Base-by-base conservation (phyloP, 2,888 invertebrate species). In the Phrixothrix hirtus region DNA sequence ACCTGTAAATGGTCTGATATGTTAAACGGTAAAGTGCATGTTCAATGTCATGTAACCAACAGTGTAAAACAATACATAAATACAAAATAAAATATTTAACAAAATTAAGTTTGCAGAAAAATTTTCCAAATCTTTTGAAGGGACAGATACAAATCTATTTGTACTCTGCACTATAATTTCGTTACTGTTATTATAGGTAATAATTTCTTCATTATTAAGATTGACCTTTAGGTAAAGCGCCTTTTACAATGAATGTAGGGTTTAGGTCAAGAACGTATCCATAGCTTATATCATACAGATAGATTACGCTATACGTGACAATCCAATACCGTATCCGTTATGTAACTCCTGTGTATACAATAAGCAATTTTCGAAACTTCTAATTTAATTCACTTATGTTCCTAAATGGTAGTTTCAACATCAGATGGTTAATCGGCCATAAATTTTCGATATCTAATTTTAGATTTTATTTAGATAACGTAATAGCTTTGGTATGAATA, bases 1-100 rank as follows among this genome's bases (percentile, higher is more conserved):
- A 67, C 67, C 68, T 63, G 61, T 66, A 65, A 68, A 67, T 61
- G 65, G 63, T 67, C 62, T 62, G 59, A 64, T 64, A 62, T 65
- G 64, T 63, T 62, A 55, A 66, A 64, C 66, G 61, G 63, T 65
- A 65, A 65, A 65, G 62, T 65, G 61, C 64, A 64, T 65, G 63
- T 65, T 62, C 60, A 62, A 63, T 62, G 63, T 57, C 62, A 62
- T 63, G 62, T 55, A 58, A 48, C 52, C 50, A 44, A 46, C 48
- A 44, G 41, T 54, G 54, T 54, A 49, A 32, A 44, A 54, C 54
- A 54, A 44, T 21, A 7, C 7, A 21, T n/a, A n/a, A n/a, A n/a
- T n/a, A n/a, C n/a, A n/a, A n/a, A n/a, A n/a, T n/a, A n/a, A n/a
- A n/a, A n/a, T n/a, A n/a, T n/a, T n/a, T n/a, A n/a, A n/a, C n/a